Evolutionary conservation across 2,888 invertebrate species (phyloP), one percentile per base, ranked within the genome.

Genomic region (Thumatha senex): DNA sequence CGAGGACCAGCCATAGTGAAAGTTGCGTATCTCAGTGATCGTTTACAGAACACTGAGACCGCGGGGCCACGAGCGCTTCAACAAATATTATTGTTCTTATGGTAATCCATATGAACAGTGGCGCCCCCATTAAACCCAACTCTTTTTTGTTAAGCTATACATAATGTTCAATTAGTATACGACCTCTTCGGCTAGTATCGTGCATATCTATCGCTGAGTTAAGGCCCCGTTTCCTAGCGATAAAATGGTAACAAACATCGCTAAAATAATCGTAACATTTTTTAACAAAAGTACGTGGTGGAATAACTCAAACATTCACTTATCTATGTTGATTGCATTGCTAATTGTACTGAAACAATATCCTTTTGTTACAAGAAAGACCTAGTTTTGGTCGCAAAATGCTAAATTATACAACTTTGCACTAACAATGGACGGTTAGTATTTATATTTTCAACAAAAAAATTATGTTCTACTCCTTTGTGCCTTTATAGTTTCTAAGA

Each of bases 301-400:
- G 51, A 41, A 45, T 54, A 76, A 74, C 72, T 76, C 80, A 81
- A 84, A 83, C 71, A 79, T 76, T 78, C 75, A 80, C 80, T 86
- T 86, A 89, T 89, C 88, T 89, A 81, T 84, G 83, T 78, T 84
- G 83, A 85, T 86, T 85, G 81, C 82, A 74, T 82, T 78, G 82
- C 82, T 86, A 87, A 87, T 87, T 85, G 83, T 82, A 76, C 72
- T 76, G 73, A 80, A 86, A 88, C 88, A 89, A 89, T 89, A 86
- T 88, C 82, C 88, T 88, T 88, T 88, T 89, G 89, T 89, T 86
- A 67, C 72, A 67, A 75, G 76, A 74, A 80, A 88, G 86, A 84
- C 89, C 88, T 85, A 87, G 80, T 84, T 89, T 86, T 84, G 77
- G 78, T 78, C 76, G 82, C 74, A 74, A 84, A 86, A 85, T 74